Evolutionary conservation across 2,797 vertebrate species (phyloP).

Genomic region (Alosa sapidissima): DNA sequence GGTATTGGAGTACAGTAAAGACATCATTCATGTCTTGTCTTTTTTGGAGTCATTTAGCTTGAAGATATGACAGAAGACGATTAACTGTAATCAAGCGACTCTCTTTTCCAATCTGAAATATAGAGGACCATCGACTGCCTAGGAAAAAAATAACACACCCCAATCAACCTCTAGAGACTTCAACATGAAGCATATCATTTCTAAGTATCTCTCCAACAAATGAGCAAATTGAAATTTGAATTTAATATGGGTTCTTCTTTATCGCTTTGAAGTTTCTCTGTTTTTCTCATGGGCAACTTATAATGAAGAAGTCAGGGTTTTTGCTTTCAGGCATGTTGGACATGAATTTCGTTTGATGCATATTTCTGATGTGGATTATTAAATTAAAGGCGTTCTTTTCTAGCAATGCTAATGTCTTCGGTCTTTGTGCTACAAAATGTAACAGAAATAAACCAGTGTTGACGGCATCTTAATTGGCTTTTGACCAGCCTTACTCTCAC

Average conservation of each 20-base stretch:
- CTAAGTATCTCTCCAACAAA: conserved; percentile 62
- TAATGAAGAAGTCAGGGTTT: conserved; percentile 79
- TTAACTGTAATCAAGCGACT: conserved; percentile 7
- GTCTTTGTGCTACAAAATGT: conserved; percentile 63
- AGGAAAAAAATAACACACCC: not conserved
- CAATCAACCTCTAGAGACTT: not conserved
- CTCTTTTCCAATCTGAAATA: not conserved
- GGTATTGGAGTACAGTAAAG: not conserved
- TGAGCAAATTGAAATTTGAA: conserved; percentile 71
- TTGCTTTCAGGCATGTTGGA: conserved; percentile 76
- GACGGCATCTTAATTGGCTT: conserved; percentile 69
- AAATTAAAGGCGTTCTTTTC: conserved; percentile 72
- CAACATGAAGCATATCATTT: conserved; percentile 49
- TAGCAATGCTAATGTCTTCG: conserved; percentile 74
- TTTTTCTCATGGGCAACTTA: conserved; percentile 64
- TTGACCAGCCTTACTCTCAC: conserved; percentile 70
- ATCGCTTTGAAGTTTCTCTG: conserved; percentile 71
- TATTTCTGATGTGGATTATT: conserved; percentile 72
- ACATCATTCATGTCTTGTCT: not conserved
- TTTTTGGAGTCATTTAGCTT: not conserved
- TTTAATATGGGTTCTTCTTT: conserved; percentile 65
- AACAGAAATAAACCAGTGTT: conserved; percentile 63
- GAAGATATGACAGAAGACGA: not conserved
- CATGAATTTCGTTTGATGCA: conserved; percentile 72
- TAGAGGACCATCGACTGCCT: not conserved